Evolutionary conservation across 2,113 vertebrate species (phyloP), one percentile per base, ranked within the genome.

Genomic region (Dicerorhinus sumatrensis): DNA sequence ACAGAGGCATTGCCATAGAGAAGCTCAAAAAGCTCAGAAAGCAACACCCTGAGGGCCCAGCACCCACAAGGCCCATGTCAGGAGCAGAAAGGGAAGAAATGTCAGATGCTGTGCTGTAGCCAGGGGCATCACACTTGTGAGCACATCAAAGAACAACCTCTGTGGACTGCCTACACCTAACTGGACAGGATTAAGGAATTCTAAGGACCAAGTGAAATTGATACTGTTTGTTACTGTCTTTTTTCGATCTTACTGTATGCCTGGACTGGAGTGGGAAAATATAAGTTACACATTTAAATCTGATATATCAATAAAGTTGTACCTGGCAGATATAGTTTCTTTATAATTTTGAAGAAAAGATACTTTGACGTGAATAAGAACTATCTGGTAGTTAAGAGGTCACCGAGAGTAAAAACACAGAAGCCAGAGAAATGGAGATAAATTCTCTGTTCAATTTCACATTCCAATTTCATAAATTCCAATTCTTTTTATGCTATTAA

Each of bases 401-500:
- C 21, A 76, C 23, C 48, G 42, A 81, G 17, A 97, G 48, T 62
- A 75, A 91, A 97, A 76, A 23, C 33, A 73, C 33, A 93, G 48
- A 94, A 36, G 20, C 21, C 46, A 77, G 33, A 72, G 70, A 79
- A 87, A 62, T 46, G 56, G 39, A 77, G 31, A 39, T 36, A 51
- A 80, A 91, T 82, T 89, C 27, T 72, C 54, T 39, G 69, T 58
- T 72, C 42, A 75, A 80, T 76, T 85, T n/a, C 48, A 23, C 39
- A 33, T 82, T 93, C 3, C 0, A 91, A 20, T 96, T 96, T 2
- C 10, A 60, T 54, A 73, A 73, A 48, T 83, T 87, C 5, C 23
- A 67, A 21, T 92, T 96, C 16, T 88, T 84, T 93, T 96, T 80
- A 79, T 54, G n/a, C 21, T 23, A 82, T 23, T 56, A 9, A n/a